Percentiles rank a stretch among this genome's conserved stretches.
Evolutionary conservation across 2,113 vertebrate genomes (phyloP).

Genomic region (Pipra filicauda): DNA sequence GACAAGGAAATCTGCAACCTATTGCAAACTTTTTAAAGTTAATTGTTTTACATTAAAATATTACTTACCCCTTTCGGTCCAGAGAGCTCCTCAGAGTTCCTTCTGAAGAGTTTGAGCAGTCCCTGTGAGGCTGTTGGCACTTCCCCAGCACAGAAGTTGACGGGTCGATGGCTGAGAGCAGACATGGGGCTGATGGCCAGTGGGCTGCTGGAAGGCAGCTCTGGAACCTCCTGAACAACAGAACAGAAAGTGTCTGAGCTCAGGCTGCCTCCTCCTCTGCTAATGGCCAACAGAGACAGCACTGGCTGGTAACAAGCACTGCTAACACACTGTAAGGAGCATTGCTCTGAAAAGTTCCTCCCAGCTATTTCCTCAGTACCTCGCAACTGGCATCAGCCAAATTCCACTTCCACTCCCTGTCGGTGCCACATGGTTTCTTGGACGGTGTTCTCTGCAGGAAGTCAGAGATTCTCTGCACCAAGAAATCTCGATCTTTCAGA

Average conservation of each 20-base stretch:
- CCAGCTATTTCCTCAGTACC: constrained; percentile 24
- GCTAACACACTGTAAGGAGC: background rate
- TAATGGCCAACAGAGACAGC: background rate
- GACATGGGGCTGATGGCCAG: constrained; percentile 35
- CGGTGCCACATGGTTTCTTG: constrained; percentile 57
- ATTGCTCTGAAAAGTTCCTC: background rate
- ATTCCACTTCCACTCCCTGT: constrained; percentile 57
- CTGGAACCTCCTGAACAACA: constrained; percentile 51
- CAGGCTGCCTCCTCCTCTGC: background rate
- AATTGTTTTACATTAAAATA: background rate
- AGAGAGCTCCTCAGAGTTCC: constrained; percentile 78
- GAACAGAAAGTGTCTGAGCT: background rate
- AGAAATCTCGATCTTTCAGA: constrained; percentile 93
- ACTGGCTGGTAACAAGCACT: background rate
- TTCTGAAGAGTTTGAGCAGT: constrained; percentile 88
- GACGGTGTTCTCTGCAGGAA: constrained; percentile 93
- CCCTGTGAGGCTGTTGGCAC: constrained; percentile 88
- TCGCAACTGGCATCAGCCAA: background rate
- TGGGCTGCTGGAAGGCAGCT: constrained; percentile 64
- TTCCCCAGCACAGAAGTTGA: constrained; percentile 67
- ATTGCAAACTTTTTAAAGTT: background rate
- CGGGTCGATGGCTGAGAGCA: constrained; percentile 20
- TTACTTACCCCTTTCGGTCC: constrained; percentile 84
- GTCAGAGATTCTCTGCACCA: constrained; percentile 95
- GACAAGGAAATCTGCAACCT: background rate